Evolutionary conservation across 2,113 vertebrate genomes (phyloP).

Genomic region (Ammodytes dubius): DNA sequence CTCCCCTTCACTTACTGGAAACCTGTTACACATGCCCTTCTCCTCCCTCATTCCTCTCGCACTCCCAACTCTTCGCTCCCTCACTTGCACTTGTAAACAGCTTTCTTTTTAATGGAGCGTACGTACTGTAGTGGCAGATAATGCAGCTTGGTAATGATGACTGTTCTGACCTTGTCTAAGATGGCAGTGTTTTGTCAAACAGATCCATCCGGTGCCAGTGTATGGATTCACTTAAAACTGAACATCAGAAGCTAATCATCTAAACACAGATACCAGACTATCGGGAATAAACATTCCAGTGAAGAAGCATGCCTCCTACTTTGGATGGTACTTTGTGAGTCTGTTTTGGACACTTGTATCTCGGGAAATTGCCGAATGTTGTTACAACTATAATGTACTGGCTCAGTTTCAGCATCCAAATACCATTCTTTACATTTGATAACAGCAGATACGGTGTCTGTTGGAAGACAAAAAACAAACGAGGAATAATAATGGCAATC

Average conservation of each 20-base stretch:
- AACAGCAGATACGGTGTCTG: background rate
- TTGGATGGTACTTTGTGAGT: constrained; percentile 21
- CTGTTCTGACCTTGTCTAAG: constrained; percentile 63
- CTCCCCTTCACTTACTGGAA: constrained; percentile 48
- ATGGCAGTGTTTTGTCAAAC: constrained; percentile 49
- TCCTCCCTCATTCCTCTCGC: constrained; percentile 61
- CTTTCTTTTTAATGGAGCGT: constrained; percentile 36
- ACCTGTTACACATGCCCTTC: constrained; percentile 48
- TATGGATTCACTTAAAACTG: constrained; percentile 11
- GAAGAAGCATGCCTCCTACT: constrained; percentile 21
- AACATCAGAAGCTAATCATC: constrained; percentile 43
- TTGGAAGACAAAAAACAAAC: background rate
- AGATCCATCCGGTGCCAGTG: constrained; percentile 14
- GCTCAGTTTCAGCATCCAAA: constrained; percentile 15
- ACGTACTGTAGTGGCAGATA: constrained; percentile 44
- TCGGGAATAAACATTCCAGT: constrained; percentile 36
- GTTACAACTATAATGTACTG: constrained; percentile 21
- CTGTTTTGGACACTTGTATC: constrained; percentile 24
- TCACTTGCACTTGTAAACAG: constrained; percentile 51
- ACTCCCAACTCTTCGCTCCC: constrained; percentile 33
- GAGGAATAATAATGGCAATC: background rate
- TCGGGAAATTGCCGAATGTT: constrained; percentile 17
- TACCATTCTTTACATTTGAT: constrained; percentile 1
- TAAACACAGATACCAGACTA: constrained; percentile 11
- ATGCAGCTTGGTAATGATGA: constrained; percentile 41